Percentiles rank a stretch among this genome's conserved stretches.
These are phyloP conservation scores for Hemiscyllium ocellatum DNA, from an alignment of 2,113 vertebrate genomes.

Conservation along the genomic window DNA sequence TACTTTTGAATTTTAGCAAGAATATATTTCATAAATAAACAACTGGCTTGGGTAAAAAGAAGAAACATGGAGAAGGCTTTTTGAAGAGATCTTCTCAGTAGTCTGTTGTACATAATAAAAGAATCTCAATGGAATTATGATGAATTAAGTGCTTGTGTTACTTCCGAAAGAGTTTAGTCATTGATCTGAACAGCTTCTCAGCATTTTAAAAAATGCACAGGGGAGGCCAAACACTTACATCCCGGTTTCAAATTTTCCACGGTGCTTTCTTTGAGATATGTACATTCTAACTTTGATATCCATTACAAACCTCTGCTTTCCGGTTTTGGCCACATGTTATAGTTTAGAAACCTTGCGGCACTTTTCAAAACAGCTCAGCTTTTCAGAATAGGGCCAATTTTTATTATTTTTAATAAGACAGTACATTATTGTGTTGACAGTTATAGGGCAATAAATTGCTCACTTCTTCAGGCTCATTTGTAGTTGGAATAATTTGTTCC, in stretches of 20 bases:
- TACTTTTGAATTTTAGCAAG: background rate
- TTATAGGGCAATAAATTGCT: slow-evolving; percentile 42
- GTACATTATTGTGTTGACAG: slow-evolving; percentile 39
- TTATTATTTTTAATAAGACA: background rate
- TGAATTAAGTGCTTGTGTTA: slow-evolving; percentile 27
- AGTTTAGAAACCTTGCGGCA: background rate
- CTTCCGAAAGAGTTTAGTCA: slow-evolving; percentile 39
- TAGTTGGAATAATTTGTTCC: slow-evolving; percentile 45
- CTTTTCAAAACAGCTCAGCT: background rate
- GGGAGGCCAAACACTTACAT: background rate
- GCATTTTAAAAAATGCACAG: slow-evolving; percentile 22
- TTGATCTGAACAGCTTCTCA: slow-evolving; percentile 38
- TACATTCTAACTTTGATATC: background rate
- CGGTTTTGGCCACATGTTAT: background rate
- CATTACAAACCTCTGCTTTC: background rate
- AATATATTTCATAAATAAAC: no score
- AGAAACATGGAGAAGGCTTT: slow-evolving; percentile 35
- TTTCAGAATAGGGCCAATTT: background rate
- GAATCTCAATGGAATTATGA: slow-evolving; percentile 39
- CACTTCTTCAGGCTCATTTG: slow-evolving; percentile 42
- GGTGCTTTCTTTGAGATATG: background rate
- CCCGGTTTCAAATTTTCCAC: background rate
- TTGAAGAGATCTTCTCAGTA: slow-evolving; percentile 36
- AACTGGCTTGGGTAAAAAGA: slow-evolving; percentile 16
- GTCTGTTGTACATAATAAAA: slow-evolving; percentile 39